A percentile compares a stretch with the other conserved stretches of the same genome.
phyloP scores from a whole-genome alignment of 2,797 vertebrate species.

The Poeciliopsis turneri region DNA sequence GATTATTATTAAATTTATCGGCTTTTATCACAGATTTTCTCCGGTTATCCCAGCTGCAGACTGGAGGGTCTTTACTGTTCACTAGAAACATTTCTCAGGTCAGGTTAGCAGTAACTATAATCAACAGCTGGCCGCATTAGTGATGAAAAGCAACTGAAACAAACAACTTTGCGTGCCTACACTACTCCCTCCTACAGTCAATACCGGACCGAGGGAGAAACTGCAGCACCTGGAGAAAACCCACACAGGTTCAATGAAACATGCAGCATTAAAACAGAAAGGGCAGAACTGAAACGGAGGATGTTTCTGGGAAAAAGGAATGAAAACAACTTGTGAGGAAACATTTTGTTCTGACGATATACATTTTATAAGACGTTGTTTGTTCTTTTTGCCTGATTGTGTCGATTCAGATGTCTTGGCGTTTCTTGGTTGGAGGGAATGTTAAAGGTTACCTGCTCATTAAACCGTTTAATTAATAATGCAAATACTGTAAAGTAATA shows the following conservation, averaged over 20 bases:
- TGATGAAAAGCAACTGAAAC: slow-evolving; percentile 1
- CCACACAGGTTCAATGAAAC: slow-evolving; percentile 6
- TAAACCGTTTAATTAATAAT: neutral
- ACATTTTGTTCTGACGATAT: neutral
- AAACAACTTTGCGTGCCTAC: neutral
- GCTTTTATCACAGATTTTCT: neutral
- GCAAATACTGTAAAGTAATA: neutral
- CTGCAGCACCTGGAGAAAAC: slow-evolving; percentile 8
- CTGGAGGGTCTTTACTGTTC: neutral
- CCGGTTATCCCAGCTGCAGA: neutral
- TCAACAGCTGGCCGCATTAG: neutral
- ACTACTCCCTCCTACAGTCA: neutral
- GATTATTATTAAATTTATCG: neutral
- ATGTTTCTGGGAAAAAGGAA: neutral
- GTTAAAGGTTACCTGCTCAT: neutral
- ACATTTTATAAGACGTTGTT: neutral
- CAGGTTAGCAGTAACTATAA: neutral
- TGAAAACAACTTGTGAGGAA: neutral
- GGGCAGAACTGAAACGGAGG: neutral
- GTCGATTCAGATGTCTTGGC: neutral
- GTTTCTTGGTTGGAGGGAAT: neutral
- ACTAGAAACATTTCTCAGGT: neutral
- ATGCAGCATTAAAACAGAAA: neutral
- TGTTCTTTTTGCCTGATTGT: neutral
- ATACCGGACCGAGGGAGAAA: neutral